Evolutionary conservation across 2,113 vertebrate genomes (phyloP).

Genomic region (Ibidorhyncha struthersii): DNA sequence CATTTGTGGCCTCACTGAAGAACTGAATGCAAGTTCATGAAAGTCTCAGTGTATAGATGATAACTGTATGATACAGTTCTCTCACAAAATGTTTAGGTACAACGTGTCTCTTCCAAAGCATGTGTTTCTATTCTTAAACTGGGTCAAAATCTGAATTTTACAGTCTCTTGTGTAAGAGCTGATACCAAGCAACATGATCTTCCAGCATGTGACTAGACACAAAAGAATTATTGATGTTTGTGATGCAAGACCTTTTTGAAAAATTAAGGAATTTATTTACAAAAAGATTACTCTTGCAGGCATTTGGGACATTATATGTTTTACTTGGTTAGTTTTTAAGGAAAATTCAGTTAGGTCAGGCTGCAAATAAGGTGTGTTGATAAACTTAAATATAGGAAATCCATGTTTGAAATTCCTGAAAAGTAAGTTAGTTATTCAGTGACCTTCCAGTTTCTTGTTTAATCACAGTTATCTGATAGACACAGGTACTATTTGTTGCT

Average conservation of each 20-base stretch:
- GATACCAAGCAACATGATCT: background rate
- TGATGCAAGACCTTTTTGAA: background rate
- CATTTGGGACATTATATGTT: background rate
- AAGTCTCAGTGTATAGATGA: background rate
- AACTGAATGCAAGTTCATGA: background rate
- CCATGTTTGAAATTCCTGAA: background rate
- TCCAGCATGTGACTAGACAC: background rate
- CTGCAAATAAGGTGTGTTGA: background rate
- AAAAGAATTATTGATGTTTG: conserved; percentile 11
- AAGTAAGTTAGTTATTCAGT: background rate
- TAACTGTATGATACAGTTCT: background rate
- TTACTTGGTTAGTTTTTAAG: background rate
- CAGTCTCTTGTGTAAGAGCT: background rate
- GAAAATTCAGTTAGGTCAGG: background rate
- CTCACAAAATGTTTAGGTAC: background rate
- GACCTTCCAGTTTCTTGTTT: background rate
- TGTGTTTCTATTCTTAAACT: background rate
- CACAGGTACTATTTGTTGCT: background rate
- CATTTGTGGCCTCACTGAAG: background rate
- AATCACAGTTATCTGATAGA: background rate
- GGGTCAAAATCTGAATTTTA: background rate
- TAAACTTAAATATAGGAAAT: background rate
- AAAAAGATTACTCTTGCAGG: background rate
- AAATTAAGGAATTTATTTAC: background rate
- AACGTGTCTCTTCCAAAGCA: background rate